Base-by-base conservation (phyloP, 1,140 invertebrate genomes). In the Alviniconcha marisindica region DNA sequence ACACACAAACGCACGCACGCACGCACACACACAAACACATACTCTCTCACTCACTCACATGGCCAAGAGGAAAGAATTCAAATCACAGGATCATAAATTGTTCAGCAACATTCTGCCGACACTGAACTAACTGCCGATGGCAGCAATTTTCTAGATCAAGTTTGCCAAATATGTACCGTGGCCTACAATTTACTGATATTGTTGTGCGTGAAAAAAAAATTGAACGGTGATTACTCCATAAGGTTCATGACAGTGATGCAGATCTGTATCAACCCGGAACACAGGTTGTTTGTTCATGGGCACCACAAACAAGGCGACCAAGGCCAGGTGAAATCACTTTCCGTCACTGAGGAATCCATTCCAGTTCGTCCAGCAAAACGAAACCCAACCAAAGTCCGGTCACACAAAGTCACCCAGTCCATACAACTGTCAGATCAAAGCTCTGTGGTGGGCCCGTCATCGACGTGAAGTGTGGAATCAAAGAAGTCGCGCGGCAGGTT, bases 381-480 rank as follows among this genome's bases (percentile, higher is more conserved):
- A 21, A 21, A 51, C 7, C 21, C 48, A 51, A 7, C 21, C 21
- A 7, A 51, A 51, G 21, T 51, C 21, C 21, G 48, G 56, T 60
- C 21, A n/a, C 18, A n/a, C 5, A n/a, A n/a, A 24, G 56, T 60
- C 18, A n/a, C 21, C 21, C 28, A 7, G 21, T n/a, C 7, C 24
- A 14, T n/a, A n/a, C 21, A 7, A 2, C 7, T 24, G 38, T 0
- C 76, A 38, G n/a, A n/a, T 78, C 77, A 78, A 31, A 78, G 77
- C 31, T 78, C 77, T 14, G 77, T 78, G 31, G 77, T 78, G 48
- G 77, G 77, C 54, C 77, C 77, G 38, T 56, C 51, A 31, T 78
- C 31, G 12, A 54, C 48, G 10, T 60, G 77, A n/a, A 63, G 24
- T 4, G 54, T 15, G 28, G 48, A 40, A 18, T 78, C 77, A 21